These are phyloP conservation scores for Numida meleagris DNA, from an alignment of 2,113 vertebrate species.

Conservation along the genomic window DNA sequence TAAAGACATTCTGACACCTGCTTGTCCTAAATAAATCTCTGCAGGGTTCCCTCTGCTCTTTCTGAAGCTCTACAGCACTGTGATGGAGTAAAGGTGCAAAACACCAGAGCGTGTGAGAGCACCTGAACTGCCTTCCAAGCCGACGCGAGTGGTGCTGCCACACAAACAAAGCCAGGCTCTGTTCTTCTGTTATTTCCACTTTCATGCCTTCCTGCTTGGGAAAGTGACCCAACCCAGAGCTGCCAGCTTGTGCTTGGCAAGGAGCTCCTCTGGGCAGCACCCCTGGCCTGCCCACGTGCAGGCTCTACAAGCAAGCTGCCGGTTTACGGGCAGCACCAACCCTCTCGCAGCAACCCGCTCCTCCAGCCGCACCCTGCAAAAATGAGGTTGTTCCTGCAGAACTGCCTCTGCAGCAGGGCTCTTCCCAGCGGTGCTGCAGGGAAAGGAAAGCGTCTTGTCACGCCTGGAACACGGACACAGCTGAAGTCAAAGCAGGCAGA, in stretches of 20 bases:
- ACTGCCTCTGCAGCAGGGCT: background rate
- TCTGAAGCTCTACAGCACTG: background rate
- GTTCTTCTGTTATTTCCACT: background rate
- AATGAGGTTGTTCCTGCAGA: conserved; percentile 22
- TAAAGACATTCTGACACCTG: background rate
- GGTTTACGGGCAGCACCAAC: background rate
- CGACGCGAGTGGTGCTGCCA: background rate
- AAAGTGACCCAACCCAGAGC: rapidly evolving
- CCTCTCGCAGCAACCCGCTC: background rate
- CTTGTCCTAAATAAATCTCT: background rate
- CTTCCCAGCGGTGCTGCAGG: background rate
- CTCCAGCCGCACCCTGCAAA: background rate
- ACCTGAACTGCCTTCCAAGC: background rate
- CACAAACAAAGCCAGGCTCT: background rate
- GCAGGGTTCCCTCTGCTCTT: background rate
- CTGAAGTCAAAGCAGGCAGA: background rate
- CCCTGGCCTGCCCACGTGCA: rapidly evolving
- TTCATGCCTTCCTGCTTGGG: background rate
- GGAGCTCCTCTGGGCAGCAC: background rate
- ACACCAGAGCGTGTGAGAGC: background rate
- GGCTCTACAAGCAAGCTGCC: rapidly evolving
- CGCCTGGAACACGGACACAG: background rate
- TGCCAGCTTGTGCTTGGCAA: background rate
- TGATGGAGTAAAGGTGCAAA: background rate
- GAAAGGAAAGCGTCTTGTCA: background rate